phyloP scores from a whole-genome alignment of 2,797 vertebrate species.

The Buphagus erythrorhynchus region DNA sequence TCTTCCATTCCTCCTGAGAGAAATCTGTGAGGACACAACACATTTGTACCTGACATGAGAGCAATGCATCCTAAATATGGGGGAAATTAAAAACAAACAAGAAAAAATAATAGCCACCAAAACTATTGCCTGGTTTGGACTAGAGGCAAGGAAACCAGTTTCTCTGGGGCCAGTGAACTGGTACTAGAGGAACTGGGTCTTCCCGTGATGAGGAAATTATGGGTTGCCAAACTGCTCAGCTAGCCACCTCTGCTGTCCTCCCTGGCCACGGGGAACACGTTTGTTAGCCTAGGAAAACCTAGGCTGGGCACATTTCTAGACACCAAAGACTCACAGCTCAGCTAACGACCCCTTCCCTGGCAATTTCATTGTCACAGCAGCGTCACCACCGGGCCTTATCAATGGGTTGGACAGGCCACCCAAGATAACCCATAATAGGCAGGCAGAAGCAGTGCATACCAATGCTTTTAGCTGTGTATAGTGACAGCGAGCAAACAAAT shows the following conservation, averaged over 20 bases:
- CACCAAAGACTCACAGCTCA: neutral
- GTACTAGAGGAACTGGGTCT: neutral
- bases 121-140: neutral
- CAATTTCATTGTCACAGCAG: neutral
- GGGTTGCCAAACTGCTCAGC: neutral
- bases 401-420: neutral
- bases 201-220: accelerated
- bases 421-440: constrained; percentile 12
- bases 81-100: neutral
- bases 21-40: neutral
- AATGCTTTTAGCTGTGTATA: neutral
- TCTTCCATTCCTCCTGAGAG: neutral
- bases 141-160: neutral
- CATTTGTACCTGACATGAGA: neutral
- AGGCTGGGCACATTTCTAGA: neutral
- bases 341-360: neutral
- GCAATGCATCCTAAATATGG: neutral
- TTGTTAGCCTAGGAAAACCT: neutral
- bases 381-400: neutral
- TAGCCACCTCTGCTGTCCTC: neutral
- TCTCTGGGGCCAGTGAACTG: neutral
- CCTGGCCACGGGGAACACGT: neutral
- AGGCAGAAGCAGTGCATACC: constrained; percentile 8
- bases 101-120: neutral
- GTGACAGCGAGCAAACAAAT: constrained; percentile 27